Percentiles rank a stretch among this genome's conserved stretches.
Evolutionary conservation across 2,888 invertebrate genomes (phyloP).

Genomic region (Machimus rusticus): DNA sequence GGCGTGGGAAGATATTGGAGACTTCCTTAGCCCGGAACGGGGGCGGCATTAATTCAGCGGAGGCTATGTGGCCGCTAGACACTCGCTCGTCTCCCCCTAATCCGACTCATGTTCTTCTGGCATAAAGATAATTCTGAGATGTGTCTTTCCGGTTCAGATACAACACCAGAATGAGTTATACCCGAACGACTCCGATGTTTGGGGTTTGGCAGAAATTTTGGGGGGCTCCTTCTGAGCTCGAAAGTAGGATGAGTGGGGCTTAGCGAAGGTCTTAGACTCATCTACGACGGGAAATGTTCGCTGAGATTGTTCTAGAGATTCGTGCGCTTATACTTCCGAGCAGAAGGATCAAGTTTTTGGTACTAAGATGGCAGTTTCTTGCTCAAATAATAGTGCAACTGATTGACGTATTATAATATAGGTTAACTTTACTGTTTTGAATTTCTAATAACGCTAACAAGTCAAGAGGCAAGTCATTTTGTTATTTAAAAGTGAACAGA

Average conservation of each 20-base stretch:
- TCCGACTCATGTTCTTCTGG: not conserved
- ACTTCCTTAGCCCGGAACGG: not conserved
- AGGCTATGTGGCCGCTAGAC: not conserved
- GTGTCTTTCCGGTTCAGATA: not conserved
- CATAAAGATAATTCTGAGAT: not conserved
- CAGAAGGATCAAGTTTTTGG: not conserved
- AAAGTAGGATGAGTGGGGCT: not conserved
- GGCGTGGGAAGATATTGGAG: not conserved
- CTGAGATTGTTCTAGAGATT: not conserved
- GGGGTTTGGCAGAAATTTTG: not conserved
- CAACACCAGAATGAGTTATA: not conserved
- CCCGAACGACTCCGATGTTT: not conserved
- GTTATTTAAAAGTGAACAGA: not conserved
- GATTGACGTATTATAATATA: not conserved
- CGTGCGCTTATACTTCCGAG: not conserved
- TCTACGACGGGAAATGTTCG: not conserved
- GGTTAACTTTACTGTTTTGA: not conserved
- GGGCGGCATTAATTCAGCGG: not conserved
- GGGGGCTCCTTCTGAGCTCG: not conserved
- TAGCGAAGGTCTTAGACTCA: not conserved
- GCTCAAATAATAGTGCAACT: not conserved
- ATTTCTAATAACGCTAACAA: not conserved
- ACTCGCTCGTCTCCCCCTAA: not conserved
- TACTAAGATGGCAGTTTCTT: not conserved
- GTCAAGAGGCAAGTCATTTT: not conserved